Conservation (phyloP, 1,140 invertebrate genomes). For the Nebria ingens region DNA sequence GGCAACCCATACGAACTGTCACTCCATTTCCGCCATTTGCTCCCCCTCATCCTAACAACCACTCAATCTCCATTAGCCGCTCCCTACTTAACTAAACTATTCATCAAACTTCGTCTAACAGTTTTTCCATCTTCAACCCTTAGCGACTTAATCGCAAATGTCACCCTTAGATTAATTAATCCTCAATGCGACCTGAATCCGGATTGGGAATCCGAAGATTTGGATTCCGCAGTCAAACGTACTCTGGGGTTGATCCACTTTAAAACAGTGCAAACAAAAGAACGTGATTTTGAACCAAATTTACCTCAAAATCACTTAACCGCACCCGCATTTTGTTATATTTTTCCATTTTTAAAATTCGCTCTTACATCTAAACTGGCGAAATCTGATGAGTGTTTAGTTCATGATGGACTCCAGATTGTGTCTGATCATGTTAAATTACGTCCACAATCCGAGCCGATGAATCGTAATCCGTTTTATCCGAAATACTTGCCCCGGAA, state of each 20-base stretch:
- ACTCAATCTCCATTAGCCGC: slow-evolving; percentile 61
- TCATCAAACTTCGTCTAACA: slow-evolving; percentile 41
- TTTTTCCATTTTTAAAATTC: slow-evolving; percentile 67
- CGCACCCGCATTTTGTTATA: slow-evolving; percentile 69
- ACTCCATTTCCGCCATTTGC: slow-evolving; percentile 48
- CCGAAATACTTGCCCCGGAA: slow-evolving; percentile 68
- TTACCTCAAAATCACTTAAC: slow-evolving; percentile 37
- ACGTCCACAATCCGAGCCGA: slow-evolving; percentile 34
- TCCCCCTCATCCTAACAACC: slow-evolving; percentile 49
- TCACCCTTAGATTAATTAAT: slow-evolving; percentile 56
- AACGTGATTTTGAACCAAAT: slow-evolving; percentile 18
- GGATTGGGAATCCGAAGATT: slow-evolving; percentile 66
- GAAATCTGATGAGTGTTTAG: slow-evolving; percentile 44
- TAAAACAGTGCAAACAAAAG: slow-evolving; percentile 35
- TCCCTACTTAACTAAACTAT: slow-evolving; percentile 49
- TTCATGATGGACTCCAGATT: slow-evolving; percentile 54
- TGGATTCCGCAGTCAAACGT: slow-evolving; percentile 47
- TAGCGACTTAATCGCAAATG: slow-evolving; percentile 50
- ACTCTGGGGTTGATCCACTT: slow-evolving; percentile 48
- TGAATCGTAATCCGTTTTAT: slow-evolving; percentile 47
- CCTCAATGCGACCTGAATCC: slow-evolving; percentile 68
- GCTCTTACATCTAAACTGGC: slow-evolving; percentile 42
- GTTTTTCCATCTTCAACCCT: slow-evolving; percentile 42
- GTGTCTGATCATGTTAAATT: slow-evolving; percentile 61
- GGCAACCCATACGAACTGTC: slow-evolving; percentile 54